phyloP scores from a whole-genome alignment of 2,888 invertebrate genomes.

The Iselma pallidipennis region DNA sequence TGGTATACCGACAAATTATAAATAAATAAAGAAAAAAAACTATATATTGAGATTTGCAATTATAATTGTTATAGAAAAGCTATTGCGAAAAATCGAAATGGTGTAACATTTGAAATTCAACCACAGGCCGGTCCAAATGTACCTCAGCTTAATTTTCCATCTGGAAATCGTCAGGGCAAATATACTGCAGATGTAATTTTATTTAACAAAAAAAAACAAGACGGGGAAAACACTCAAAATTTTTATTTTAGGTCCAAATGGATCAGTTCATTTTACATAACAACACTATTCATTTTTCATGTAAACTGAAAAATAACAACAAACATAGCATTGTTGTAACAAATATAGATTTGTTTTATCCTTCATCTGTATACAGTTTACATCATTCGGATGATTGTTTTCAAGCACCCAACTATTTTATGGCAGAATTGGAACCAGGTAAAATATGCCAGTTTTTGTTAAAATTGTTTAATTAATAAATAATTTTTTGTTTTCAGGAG shows the following conservation, averaged over 20 bases:
- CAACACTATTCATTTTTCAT: conserved; percentile 34
- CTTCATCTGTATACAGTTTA: background rate
- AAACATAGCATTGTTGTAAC: conserved; percentile 23
- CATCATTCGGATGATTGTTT: background rate
- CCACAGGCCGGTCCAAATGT: conserved; percentile 17
- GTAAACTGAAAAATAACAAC: conserved; percentile 35
- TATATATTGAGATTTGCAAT: too few species aligned
- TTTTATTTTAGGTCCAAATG: conserved; percentile 32
- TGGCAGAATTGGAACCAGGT: conserved; percentile 27
- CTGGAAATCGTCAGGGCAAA: conserved; percentile 29
- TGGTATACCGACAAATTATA: too few species aligned
- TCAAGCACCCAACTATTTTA: background rate
- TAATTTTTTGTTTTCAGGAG: conserved; percentile 41
- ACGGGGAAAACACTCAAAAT: too few species aligned
- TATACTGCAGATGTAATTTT: conserved; percentile 35
- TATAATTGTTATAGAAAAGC: conserved; percentile 35
- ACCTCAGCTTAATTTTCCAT: conserved; percentile 14
- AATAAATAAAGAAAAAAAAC: too few species aligned
- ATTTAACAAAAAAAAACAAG: too few species aligned
- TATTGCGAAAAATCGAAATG: conserved; percentile 37
- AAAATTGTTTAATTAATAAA: too few species aligned
- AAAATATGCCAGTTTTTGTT: conserved; percentile 9
- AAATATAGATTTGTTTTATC: background rate
- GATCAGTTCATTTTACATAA: conserved; percentile 24
- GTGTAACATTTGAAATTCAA: conserved; percentile 30